Percentiles rank a stretch among this genome's conserved stretches.
These are phyloP conservation scores for Novumbra hubbsi DNA, from an alignment of 2,797 vertebrate genomes.

Conservation along the genomic window DNA sequence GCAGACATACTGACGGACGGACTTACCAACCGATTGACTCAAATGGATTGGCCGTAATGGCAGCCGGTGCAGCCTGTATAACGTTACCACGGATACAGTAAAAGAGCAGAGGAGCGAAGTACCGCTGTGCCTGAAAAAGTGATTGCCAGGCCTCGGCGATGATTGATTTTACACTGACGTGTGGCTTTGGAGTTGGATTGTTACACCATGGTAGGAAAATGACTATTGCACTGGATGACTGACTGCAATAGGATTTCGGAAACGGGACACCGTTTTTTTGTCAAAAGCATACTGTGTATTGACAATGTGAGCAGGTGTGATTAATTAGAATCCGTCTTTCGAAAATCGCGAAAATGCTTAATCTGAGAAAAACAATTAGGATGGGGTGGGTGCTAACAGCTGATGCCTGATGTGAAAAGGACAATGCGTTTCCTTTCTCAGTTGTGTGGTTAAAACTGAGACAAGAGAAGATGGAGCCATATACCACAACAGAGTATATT, in stretches of 20 bases:
- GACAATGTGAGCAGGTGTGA: background rate
- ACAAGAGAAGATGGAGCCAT: background rate
- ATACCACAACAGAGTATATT: constrained; percentile 2
- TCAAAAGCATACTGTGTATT: background rate
- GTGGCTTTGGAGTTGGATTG: constrained; percentile 35
- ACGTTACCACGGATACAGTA: background rate
- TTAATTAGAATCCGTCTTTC: background rate
- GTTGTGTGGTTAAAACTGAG: background rate
- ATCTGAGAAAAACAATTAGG: background rate
- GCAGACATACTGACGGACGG: background rate
- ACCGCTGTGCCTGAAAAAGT: constrained; percentile 49
- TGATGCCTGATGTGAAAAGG: background rate
- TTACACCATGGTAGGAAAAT: constrained; percentile 32
- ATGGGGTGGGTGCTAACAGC: background rate
- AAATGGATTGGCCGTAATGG: background rate
- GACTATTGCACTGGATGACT: background rate
- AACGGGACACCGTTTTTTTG: background rate
- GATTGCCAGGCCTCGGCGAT: constrained; percentile 48
- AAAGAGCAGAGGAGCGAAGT: background rate
- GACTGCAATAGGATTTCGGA: background rate
- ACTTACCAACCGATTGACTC: background rate
- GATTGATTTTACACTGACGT: constrained; percentile 51
- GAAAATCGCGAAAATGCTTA: background rate
- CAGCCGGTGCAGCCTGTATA: background rate
- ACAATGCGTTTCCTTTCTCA: background rate